A percentile compares a stretch with the other conserved stretches of the same genome.
These are phyloP conservation scores for Drosophila nannoptera DNA, from an alignment of 1,140 invertebrate species.

Conservation along the genomic window DNA sequence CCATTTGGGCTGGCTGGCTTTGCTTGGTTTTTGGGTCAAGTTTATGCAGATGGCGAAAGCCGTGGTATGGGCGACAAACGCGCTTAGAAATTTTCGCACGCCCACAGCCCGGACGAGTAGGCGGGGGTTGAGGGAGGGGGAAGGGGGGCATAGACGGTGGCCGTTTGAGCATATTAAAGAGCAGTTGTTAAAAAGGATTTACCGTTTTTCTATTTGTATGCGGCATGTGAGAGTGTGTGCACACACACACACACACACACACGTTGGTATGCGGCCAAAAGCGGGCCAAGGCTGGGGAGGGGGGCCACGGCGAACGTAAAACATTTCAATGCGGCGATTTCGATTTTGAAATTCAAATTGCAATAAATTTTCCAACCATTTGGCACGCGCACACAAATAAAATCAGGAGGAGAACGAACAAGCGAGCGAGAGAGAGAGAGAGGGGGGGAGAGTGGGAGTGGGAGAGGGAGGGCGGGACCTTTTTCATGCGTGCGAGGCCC, in stretches of 20 bases:
- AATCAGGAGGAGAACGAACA: neutral
- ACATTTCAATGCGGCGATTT: conserved; percentile 69
- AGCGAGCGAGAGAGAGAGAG: neutral
- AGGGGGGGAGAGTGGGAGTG: neutral
- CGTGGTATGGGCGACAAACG: conserved; percentile 56
- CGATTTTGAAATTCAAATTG: conserved; percentile 76
- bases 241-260: conserved; percentile 55
- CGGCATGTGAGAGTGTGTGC: conserved; percentile 20
- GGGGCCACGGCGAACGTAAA: conserved; percentile 8
- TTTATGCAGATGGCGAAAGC: conserved; percentile 70
- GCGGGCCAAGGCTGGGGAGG: neutral
- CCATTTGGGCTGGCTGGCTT: conserved; percentile 7
- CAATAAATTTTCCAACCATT: conserved; percentile 77
- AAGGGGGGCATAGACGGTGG: neutral
- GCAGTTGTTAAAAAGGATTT: conserved; percentile 77
- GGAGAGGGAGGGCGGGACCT: neutral
- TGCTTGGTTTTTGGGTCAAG: conserved; percentile 67
- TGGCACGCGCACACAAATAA: conserved; percentile 38
- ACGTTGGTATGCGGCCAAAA: conserved; percentile 69
- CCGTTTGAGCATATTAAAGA: conserved; percentile 68
- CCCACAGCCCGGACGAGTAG: conserved; percentile 17
- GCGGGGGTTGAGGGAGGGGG: too few relatives aligned
- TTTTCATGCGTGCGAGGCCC: conserved; percentile 28
- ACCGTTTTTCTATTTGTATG: conserved; percentile 68
- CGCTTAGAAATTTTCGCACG: conserved; percentile 74